Evolutionary conservation across 2,797 vertebrate species (phyloP).

Genomic region (Scomberomorus guttatus): DNA sequence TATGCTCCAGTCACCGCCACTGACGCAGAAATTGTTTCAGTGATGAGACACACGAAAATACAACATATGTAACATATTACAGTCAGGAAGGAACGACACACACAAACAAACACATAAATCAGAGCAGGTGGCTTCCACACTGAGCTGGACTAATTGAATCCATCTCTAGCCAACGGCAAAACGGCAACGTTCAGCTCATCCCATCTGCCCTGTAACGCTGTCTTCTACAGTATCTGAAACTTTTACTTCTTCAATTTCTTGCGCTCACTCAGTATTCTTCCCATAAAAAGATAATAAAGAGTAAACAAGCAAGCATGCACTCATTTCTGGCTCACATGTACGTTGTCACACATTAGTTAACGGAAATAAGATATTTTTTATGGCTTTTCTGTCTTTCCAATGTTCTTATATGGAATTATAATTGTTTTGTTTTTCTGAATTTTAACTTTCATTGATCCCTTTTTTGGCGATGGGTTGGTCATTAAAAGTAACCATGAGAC

Average conservation of each 20-base stretch:
- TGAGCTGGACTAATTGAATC: conserved; percentile 59
- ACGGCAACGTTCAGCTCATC: conserved; percentile 28
- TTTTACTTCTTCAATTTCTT: neutral
- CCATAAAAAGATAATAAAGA: neutral
- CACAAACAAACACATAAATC: conserved; percentile 48
- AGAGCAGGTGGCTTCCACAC: conserved; percentile 65
- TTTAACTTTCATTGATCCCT: neutral
- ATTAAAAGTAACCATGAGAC: conserved; percentile 40
- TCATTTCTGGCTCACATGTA: neutral
- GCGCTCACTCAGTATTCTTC: neutral
- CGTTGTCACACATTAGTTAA: neutral
- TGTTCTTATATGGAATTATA: conserved; percentile 3
- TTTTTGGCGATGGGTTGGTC: neutral
- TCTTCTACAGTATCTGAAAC: neutral
- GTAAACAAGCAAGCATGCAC: neutral
- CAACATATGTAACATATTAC: conserved; percentile 68
- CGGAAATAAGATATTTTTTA: neutral
- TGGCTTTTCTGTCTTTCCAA: neutral
- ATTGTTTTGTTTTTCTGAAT: conserved; percentile 19
- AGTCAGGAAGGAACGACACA: conserved; percentile 20
- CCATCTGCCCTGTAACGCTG: conserved; percentile 11
- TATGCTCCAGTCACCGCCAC: conserved; percentile 8
- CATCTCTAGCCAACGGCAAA: conserved; percentile 46
- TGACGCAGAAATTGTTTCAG: neutral
- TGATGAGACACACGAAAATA: conserved; percentile 30